Evolutionary conservation across 2,888 invertebrate species (phyloP).

Genomic region (Spodoptera exigua): DNA sequence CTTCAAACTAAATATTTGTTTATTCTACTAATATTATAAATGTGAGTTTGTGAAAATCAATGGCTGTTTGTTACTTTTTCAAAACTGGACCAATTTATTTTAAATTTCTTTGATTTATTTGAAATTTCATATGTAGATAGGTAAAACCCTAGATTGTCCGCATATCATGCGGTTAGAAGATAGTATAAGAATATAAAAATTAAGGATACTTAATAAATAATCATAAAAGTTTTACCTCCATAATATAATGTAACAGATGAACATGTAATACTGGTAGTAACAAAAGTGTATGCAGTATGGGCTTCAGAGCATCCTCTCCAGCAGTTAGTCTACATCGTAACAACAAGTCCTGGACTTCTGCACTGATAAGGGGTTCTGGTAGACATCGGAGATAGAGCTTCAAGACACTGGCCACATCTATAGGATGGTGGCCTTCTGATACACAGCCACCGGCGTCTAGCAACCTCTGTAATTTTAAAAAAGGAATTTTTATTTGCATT

Average conservation of each 20-base stretch:
- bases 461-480: conserved; percentile 81
- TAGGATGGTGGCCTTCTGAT: conserved; percentile 92
- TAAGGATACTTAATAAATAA: neutral
- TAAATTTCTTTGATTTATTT: too few species aligned
- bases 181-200: neutral
- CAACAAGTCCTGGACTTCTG: conserved; percentile 94
- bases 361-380: conserved; percentile 94
- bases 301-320: conserved; percentile 89
- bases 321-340: conserved; percentile 90
- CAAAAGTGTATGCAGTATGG: conserved; percentile 92
- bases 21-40: too few species aligned
- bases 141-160: too few species aligned
- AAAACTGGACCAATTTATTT: too few species aligned
- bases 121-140: too few species aligned
- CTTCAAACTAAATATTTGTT: too few species aligned
- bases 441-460: conserved; percentile 93
- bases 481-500: neutral
- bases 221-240: conserved; percentile 89
- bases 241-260: conserved; percentile 94
- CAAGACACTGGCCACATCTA: conserved; percentile 95
- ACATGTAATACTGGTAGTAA: conserved; percentile 94
- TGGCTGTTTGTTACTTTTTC: too few species aligned
- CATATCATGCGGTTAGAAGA: too few species aligned
- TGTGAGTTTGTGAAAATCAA: too few species aligned
- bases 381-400: conserved; percentile 95